Conservation (phyloP, 2,797 vertebrate genomes). For the Pristis pectinata region DNA sequence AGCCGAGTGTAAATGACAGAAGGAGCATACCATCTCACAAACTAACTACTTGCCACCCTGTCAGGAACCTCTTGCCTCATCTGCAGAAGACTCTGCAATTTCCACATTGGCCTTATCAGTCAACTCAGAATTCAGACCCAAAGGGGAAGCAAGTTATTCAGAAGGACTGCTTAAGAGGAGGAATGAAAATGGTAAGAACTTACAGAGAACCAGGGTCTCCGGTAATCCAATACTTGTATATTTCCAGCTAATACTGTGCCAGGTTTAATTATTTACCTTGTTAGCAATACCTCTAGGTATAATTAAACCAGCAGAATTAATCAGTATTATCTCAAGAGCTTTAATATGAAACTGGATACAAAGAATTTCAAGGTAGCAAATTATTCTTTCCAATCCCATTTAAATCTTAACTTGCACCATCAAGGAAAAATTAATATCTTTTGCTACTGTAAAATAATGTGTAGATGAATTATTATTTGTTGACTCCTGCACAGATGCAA, state of each 20-base stretch:
- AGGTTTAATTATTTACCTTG: neutral
- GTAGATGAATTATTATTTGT: neutral
- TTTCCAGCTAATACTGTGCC: neutral
- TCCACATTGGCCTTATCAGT: too few relatives aligned
- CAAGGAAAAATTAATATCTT: neutral
- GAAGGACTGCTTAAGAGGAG: too few relatives aligned
- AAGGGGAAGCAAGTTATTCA: too few relatives aligned
- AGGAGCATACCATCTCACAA: too few relatives aligned
- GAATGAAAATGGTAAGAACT: neutral
- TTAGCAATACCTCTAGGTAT: neutral
- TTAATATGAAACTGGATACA: neutral
- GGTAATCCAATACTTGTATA: neutral
- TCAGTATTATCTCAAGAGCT: neutral
- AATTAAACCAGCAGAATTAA: neutral
- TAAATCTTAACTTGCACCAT: neutral
- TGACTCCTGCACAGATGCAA: neutral
- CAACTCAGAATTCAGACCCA: too few relatives aligned
- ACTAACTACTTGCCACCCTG: too few relatives aligned
- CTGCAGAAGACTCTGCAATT: too few relatives aligned
- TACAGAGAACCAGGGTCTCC: neutral
- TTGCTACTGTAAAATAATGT: neutral
- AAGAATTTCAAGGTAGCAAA: neutral
- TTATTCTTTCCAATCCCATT: neutral
- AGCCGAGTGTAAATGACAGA: too few relatives aligned
- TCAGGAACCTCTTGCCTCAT: too few relatives aligned